Evolutionary conservation across 2,888 invertebrate genomes (phyloP), one percentile per base, ranked within the genome.

Genomic region (Helleia helle): DNA sequence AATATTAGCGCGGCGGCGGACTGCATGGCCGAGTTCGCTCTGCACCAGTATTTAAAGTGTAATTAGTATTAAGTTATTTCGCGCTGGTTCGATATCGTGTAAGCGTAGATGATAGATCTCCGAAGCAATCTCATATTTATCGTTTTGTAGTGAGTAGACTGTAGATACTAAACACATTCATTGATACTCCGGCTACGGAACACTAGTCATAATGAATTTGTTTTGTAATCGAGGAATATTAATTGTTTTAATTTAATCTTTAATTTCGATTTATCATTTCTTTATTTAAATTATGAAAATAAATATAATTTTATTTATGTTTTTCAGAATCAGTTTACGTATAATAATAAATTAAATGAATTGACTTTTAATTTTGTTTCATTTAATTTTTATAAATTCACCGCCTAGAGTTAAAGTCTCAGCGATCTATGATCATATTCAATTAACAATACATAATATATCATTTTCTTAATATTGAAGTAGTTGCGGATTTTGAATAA

Each of bases 61-160:
- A 34, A 34, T 22, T 34, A 34, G 34, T 29, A 13, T 34, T n/a
- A 15, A 13, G 12, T 22, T 31, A 40, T 37, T 41, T 38, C 12
- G 39, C 39, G 39, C 30, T 40, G 29, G 38, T 43, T 39, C 30
- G 30, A 48, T 44, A 40, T 40, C 28, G 18, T 34, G 18, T 65
- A 62, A 66, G 65, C 62, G 57, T 71, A 73, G n/a, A n/a, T n/a
- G n/a, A n/a, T n/a, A n/a, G 73, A 75, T 76, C 71, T 80, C 72
- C 59, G 62, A 55, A 67, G 71, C 62, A 71, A 76, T 77, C 69
- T 79, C 67, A 54, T 54, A 53, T 56, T 52, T 51, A 59, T 65
- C 66, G 59, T 58, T 52, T 55, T 48, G 42, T 59, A 58, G 53
- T 52, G 52, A 46, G 58, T 58, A 58, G n/a, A n/a, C n/a, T n/a